Base-by-base conservation (phyloP, 2,113 vertebrate genomes). In the Muscicapa adusta region DNA sequence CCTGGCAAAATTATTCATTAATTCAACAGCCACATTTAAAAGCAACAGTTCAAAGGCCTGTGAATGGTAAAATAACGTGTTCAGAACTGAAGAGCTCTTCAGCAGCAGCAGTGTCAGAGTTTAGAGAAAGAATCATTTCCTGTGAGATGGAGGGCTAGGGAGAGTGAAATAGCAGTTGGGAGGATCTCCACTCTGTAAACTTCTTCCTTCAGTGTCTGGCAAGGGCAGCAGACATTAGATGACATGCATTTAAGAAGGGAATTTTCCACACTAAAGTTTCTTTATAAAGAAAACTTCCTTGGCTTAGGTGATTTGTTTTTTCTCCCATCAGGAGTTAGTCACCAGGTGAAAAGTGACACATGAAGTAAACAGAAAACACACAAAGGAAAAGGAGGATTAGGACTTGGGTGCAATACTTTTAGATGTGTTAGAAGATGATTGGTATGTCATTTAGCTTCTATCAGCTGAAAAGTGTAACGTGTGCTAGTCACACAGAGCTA, bases 1-100 rank as follows among this genome's bases (percentile, higher is more conserved):
- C 97, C 96, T 95, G 97, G 97, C 89, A 96, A 97, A 97, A 97
- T 97, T 96, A 97, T 94, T 96, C 96, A 96, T 96, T 96, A 96
- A 96, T 97, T 98, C 97, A 97, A 96, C 93, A 93, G 75, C 84
- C 92, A 74, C 72, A 85, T 97, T 97, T 96, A 94, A 97, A 97
- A 97, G 96, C 94, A 96, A 94, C 42, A 93, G 96, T 97, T 97
- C 97, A 98, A 97, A 98, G 97, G 94, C 91, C 86, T 58, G 77
- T 85, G 96, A 95, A 90, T 82, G 86, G 89, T 67, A 92, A 95
- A 94, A 96, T 75, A 94, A 96, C 88, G 24, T 90, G 84, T 96
- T 96, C 83, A 67, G 81, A 93, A 85, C 93, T 94, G 89, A 97
- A 97, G 97, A 78, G 88, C 95, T 89, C 97, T 97, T 96, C 91